A percentile compares a stretch with the other conserved stretches of the same genome.
phyloP scores from a whole-genome alignment of 2,888 invertebrate species.

The Embidobia sp. region DNA sequence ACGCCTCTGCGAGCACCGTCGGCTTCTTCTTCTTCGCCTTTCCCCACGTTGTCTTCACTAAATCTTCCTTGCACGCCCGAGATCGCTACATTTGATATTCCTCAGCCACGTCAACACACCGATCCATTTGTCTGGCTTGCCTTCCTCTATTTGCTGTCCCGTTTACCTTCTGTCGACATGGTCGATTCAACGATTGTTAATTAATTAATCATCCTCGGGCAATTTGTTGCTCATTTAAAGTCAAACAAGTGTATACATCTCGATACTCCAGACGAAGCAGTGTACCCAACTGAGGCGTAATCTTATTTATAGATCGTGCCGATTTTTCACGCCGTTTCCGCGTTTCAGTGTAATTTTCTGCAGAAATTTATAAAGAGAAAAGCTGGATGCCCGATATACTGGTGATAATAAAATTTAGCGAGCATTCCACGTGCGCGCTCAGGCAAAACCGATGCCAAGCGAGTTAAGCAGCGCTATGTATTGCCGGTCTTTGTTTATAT shows the following conservation, averaged over 20 bases:
- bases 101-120: slow-evolving; percentile 28
- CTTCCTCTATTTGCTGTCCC: not conserved
- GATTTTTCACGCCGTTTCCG: slow-evolving; percentile 17
- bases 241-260: no score
- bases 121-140: slow-evolving; percentile 24
- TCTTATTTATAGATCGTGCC: not conserved
- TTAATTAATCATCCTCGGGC: slow-evolving; percentile 5
- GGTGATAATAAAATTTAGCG: slow-evolving; percentile 43
- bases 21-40: slow-evolving; percentile 47
- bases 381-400: slow-evolving; percentile 5
- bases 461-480: slow-evolving; percentile 35
- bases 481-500: slow-evolving; percentile 53
- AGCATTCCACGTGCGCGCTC: slow-evolving; percentile 36
- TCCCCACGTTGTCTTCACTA: slow-evolving; percentile 39
- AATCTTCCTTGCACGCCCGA: slow-evolving; percentile 60
- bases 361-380: slow-evolving; percentile 19
- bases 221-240: slow-evolving; percentile 21
- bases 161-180: not conserved
- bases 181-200: slow-evolving; percentile 9
- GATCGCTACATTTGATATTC: slow-evolving; percentile 46
- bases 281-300: not conserved
- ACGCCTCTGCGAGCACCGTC: slow-evolving; percentile 67
- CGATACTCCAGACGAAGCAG: no score
- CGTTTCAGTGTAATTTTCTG: slow-evolving; percentile 21
- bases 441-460: slow-evolving; percentile 45